A percentile compares a stretch with the other conserved stretches of the same genome.
Conservation (phyloP, 2,888 invertebrate species). For the Drosophila paranaensis region DNA sequence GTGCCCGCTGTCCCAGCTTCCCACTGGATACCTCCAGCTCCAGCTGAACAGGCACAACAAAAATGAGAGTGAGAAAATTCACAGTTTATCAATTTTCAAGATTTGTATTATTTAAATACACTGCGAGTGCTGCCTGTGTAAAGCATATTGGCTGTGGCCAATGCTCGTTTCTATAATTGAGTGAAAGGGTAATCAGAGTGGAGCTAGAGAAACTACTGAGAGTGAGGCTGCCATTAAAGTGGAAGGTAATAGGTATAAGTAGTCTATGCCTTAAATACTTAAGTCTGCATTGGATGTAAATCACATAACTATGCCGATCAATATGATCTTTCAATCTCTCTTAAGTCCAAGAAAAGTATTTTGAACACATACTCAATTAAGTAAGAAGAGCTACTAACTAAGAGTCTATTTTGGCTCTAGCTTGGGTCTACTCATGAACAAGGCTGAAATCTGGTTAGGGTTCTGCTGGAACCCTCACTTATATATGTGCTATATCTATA, state of each 20-base stretch:
- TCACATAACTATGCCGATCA: background rate
- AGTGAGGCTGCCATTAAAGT: background rate
- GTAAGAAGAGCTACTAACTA: background rate
- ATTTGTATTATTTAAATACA: constrained; percentile 69
- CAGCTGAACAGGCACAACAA: constrained; percentile 45
- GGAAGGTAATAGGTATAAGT: background rate
- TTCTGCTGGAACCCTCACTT: too few species aligned
- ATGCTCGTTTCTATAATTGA: background rate
- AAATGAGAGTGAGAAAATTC: constrained; percentile 81
- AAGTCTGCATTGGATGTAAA: background rate
- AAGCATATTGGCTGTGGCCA: background rate
- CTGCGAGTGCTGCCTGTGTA: background rate
- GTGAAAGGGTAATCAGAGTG: background rate
- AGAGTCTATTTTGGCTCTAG: too few species aligned
- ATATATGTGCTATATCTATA: too few species aligned
- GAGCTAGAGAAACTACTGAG: background rate
- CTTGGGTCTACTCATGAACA: too few species aligned
- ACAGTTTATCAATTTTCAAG: constrained; percentile 80
- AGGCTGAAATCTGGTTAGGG: too few species aligned
- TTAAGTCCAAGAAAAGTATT: background rate
- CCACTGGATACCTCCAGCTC: constrained; percentile 34
- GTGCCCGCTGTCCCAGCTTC: constrained; percentile 22
- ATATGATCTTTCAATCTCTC: too few species aligned
- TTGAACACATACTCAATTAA: background rate
- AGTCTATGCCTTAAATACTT: too few species aligned